phyloP scores from a whole-genome alignment of 2,888 invertebrate species.

The Morpho achilles region DNA sequence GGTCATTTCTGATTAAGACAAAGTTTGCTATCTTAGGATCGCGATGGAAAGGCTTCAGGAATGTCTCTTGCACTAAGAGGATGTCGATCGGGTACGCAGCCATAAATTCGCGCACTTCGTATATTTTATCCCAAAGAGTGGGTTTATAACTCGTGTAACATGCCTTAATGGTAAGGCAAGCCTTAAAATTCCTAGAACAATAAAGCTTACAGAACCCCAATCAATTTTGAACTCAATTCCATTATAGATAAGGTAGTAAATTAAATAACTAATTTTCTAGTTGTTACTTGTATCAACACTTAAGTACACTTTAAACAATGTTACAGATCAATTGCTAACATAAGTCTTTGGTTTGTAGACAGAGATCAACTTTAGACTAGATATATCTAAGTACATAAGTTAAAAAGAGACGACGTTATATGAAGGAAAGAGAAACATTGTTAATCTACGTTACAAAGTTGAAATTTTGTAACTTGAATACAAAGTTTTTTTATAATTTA shows the following conservation, averaged over 20 bases:
- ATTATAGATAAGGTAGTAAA: background rate
- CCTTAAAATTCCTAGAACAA: constrained; percentile 17
- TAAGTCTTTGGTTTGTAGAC: constrained; percentile 17
- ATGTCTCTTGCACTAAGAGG: too few species aligned
- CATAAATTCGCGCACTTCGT: too few species aligned
- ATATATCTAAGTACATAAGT: constrained; percentile 2
- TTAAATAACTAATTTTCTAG: background rate
- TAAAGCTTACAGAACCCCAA: constrained; percentile 1
- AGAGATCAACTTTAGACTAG: constrained; percentile 9
- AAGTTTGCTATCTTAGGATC: too few species aligned
- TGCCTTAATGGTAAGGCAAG: constrained; percentile 16
- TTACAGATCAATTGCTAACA: constrained; percentile 24
- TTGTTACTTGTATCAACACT: constrained; percentile 13
- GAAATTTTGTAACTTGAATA: too few species aligned
- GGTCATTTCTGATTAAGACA: too few species aligned
- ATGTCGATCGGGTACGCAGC: too few species aligned
- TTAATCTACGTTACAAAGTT: background rate
- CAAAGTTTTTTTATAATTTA: too few species aligned
- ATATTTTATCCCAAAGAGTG: too few species aligned
- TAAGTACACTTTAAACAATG: constrained; percentile 22
- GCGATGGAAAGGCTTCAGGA: too few species aligned
- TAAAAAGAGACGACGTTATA: constrained; percentile 2
- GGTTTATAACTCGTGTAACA: constrained; percentile 20
- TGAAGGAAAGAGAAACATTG: background rate
- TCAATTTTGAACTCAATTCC: background rate